These are phyloP conservation scores for Mimachlamys varia DNA, from an alignment of 2,888 invertebrate genomes.

Conservation along the genomic window DNA sequence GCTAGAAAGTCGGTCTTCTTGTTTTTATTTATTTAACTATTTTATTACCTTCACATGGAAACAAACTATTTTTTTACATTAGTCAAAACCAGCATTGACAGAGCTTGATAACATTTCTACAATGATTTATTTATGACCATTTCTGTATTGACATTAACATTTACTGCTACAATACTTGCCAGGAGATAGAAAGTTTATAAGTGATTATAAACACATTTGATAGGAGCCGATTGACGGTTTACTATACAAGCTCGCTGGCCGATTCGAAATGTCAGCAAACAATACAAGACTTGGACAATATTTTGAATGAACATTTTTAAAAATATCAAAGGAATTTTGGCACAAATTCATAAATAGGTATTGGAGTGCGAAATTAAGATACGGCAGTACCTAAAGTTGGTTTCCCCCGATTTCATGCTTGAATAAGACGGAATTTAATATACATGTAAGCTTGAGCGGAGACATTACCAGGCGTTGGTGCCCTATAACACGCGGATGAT, in stretches of 20 bases:
- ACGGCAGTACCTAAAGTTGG: not conserved
- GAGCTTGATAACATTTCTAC: not conserved
- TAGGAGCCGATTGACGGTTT: not conserved
- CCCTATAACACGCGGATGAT: not conserved
- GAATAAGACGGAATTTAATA: not conserved
- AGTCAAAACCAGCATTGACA: not conserved
- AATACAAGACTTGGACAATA: not conserved
- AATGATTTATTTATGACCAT: not conserved
- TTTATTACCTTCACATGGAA: too few relatives aligned
- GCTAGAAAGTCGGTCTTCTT: too few relatives aligned
- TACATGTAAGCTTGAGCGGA: not conserved
- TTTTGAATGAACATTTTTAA: not conserved
- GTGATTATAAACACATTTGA: slow-evolving; percentile 1
- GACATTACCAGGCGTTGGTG: too few relatives aligned
- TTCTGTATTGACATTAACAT: not conserved
- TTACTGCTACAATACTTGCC: not conserved
- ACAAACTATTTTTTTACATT: too few relatives aligned
- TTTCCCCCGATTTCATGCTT: not conserved
- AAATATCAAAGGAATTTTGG: not conserved
- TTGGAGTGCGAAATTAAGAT: not conserved
- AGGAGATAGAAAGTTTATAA: not conserved
- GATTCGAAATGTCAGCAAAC: not conserved
- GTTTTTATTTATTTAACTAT: too few relatives aligned
- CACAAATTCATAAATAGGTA: not conserved
- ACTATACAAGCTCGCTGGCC: not conserved